Evolutionary conservation across 2,888 invertebrate species (phyloP), one percentile per base, ranked within the genome.

Genomic region (Nowickia ferox): DNA sequence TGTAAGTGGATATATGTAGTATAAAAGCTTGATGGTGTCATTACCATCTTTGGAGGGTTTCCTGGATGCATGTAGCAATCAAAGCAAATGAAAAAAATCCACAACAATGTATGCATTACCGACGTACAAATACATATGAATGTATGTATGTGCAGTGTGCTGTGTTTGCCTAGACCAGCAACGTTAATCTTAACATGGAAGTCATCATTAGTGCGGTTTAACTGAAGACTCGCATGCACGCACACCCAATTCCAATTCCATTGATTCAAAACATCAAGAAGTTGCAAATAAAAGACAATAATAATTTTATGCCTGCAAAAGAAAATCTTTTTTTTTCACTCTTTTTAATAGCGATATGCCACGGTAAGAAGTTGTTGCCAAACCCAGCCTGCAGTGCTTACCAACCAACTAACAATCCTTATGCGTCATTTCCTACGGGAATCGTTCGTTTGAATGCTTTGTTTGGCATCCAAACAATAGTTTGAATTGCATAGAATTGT

Each of bases 401-500:
- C 6, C 79, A 69, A 40, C 22, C 68, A 48, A 2, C 40, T 13
- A 55, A 10, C 40, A 72, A 68, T 61, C 61, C 81, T 79, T 79
- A 83, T 86, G 86, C 86, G 86, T 86, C 83, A 83, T 86, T 86
- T 86, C 86, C 86, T 86, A 86, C 83, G 86, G 83, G 86, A 86
- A 85, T 84, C 72, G 42, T 46, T 83, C 71, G 61, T 61, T 51
- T 71, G 59, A 4, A 48, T 17, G 42, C 57, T 77, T 77, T 65
- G 44, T 77, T 77, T 65, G 46, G 17, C 30, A 51, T 48, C 53
- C 46, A 17, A 63, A 71, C 78, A 79, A 71, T 79, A 61, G 61
- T 76, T 68, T 79, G 53, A 15, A 46, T 71, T 38, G 51, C 38
- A 30, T 63, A 71, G 19, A 55, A 71, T 63, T 51, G 19, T 46